A percentile compares a stretch with the other conserved stretches of the same genome.
Evolutionary conservation across 2,888 invertebrate genomes (phyloP).

Genomic region (Dryobotodes eremita): DNA sequence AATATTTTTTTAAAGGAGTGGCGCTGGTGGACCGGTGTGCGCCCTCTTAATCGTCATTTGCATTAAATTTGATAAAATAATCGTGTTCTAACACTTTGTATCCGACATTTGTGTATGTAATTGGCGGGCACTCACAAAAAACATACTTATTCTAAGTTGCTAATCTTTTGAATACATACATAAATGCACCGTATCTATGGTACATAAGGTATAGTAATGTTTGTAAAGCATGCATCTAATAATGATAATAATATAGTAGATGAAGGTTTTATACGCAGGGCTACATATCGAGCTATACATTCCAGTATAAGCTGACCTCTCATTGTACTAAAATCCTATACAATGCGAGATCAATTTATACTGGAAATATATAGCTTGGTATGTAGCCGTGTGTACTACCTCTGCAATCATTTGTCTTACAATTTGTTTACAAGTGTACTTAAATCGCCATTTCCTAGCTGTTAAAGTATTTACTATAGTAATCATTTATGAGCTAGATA

Average conservation of each 20-base stretch:
- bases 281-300: too few species aligned
- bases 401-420: constrained; percentile 34
- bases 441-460: constrained; percentile 18
- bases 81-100: constrained; percentile 12
- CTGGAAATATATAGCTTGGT: too few species aligned
- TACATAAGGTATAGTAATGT: constrained; percentile 17
- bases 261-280: constrained; percentile 24
- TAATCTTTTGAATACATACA: constrained; percentile 21
- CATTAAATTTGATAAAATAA: constrained; percentile 48
- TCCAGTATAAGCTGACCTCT: too few species aligned
- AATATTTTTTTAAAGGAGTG: too few species aligned
- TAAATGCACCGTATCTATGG: neutral
- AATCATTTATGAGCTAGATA: neutral
- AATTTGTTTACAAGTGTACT: constrained; percentile 16
- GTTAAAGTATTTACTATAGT: neutral
- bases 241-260: constrained; percentile 9
- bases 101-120: constrained; percentile 22
- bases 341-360: too few species aligned
- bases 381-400: neutral
- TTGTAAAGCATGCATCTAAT: constrained; percentile 19
- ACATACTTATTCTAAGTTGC: neutral
- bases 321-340: too few species aligned
- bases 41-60: constrained; percentile 37
- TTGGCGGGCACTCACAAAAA: constrained; percentile 33
- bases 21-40: too few species aligned